Base-by-base conservation (phyloP, 2,113 vertebrate genomes). In the Tragelaphus buxtoni region DNA sequence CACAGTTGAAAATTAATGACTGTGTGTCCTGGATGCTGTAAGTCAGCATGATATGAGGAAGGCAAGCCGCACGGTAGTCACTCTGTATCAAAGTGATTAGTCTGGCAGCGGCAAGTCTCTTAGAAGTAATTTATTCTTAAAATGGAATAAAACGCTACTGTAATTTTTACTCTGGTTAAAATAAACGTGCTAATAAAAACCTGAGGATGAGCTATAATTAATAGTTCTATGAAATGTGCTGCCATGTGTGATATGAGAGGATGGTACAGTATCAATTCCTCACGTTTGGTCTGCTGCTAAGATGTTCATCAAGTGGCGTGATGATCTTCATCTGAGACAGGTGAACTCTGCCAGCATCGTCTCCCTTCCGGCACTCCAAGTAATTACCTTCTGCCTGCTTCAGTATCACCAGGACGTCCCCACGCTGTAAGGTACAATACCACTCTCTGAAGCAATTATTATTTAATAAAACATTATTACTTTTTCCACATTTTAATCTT, bases 331-430 rank as follows among this genome's bases (percentile, higher is more conserved):
- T 97, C n/a, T 95, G 98, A 86, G 99, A 99, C 47, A 97, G 97
- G 92, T 98, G 98, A 95, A 99, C 98, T 92, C 97, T 84, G 69
- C 98, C 99, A 69, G 47, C 98, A 79, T 92, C 84, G 10, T 98
- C 98, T 98, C 99, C 99, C 81, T 98, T 98, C 91, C 99, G 99
- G 96, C 99, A 99, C 95, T 99, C 98, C 72, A 98, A 98, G 42
- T 98, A 98, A 95, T 99, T 98, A 94, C 96, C 98, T 97, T 98
- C 98, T 10, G 97, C 98, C 85, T 99, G 98, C 47, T 98, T 98
- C 28, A 98, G 89, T 91, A 99, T 98, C 97, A 99, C 96, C 74
- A 99, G 98, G 20, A 99, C 98, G 28, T 99, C 99, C 86, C 99
- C 99, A 97, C 98, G 98, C 99, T 99, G 91, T 24, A 98, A 98